phyloP scores from a whole-genome alignment of 2,113 vertebrate species.

The Prionailurus viverrinus region DNA sequence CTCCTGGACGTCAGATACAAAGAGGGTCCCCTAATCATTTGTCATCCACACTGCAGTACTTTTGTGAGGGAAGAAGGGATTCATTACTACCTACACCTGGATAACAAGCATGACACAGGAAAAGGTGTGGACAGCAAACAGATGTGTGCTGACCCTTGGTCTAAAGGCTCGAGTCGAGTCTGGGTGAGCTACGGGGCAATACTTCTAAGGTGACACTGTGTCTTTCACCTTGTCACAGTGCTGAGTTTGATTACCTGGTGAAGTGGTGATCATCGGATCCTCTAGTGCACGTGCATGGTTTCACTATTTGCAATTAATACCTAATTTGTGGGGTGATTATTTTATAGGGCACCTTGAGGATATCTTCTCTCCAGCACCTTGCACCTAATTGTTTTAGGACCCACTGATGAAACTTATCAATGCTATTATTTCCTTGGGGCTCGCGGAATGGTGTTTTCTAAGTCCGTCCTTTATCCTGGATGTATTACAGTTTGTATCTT shows the following conservation, averaged over 20 bases:
- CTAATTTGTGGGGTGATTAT: not conserved
- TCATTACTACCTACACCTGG: not conserved
- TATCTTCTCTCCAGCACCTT: not conserved
- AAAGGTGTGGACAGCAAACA: fast-evolving
- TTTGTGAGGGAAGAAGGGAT: too few species aligned
- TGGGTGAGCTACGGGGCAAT: fast-evolving
- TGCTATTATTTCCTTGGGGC: not conserved
- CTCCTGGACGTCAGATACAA: not conserved
- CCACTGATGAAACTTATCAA: not conserved
- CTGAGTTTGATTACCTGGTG: fast-evolving
- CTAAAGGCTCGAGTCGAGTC: not conserved
- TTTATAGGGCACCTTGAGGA: not conserved
- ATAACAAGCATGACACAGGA: not conserved
- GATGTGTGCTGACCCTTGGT: not conserved
- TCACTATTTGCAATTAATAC: not conserved
- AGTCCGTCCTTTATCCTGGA: not conserved
- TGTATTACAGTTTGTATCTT: not conserved
- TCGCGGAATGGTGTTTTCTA: not conserved
- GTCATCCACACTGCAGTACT: not conserved
- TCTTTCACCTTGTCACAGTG: fast-evolving
- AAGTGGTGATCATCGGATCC: fast-evolving
- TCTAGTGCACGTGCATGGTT: fast-evolving
- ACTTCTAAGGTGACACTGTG: fast-evolving
- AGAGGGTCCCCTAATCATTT: fast-evolving
- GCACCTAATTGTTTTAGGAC: not conserved